A percentile compares a stretch with the other conserved stretches of the same genome.
phyloP scores from a whole-genome alignment of 2,797 vertebrate genomes.

The Pseudopleuronectes americanus region DNA sequence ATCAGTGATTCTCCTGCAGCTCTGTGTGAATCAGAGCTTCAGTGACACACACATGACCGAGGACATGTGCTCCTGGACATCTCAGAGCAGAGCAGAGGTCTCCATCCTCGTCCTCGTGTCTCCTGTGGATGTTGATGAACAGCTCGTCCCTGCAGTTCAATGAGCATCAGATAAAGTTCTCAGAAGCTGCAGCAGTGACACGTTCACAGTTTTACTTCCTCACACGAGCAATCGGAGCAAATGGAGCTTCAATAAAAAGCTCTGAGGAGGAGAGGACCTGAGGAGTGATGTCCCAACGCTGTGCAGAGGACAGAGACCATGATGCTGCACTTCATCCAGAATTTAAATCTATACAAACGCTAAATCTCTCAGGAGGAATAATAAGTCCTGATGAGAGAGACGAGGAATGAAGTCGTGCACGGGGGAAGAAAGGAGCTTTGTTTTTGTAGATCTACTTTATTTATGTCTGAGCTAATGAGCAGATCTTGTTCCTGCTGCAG shows the following conservation, averaged over 20 bases:
- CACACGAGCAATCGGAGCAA: not conserved
- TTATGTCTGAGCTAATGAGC: too few relatives aligned
- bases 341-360: not conserved
- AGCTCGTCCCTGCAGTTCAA: not conserved
- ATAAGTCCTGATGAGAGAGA: too few relatives aligned
- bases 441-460: too few relatives aligned
- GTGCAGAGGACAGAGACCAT: conserved; percentile 11
- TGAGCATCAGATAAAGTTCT: not conserved
- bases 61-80: too few relatives aligned
- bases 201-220: conserved; percentile 24
- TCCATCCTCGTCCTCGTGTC: too few relatives aligned
- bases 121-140: not conserved
- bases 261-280: too few relatives aligned
- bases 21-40: not conserved
- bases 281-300: conserved; percentile 4
- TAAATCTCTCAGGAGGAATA: too few relatives aligned
- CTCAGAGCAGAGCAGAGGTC: too few relatives aligned
- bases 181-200: not conserved
- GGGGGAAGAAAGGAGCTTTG: too few relatives aligned
- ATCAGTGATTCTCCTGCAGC: not conserved
- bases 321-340: not conserved
- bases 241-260: conserved; percentile 33
- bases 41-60: not conserved
- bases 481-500: too few relatives aligned
- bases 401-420: too few relatives aligned